A percentile compares a stretch with the other conserved stretches of the same genome.
Conservation (phyloP, 2,888 invertebrate genomes). For the Acronicta leporina region DNA sequence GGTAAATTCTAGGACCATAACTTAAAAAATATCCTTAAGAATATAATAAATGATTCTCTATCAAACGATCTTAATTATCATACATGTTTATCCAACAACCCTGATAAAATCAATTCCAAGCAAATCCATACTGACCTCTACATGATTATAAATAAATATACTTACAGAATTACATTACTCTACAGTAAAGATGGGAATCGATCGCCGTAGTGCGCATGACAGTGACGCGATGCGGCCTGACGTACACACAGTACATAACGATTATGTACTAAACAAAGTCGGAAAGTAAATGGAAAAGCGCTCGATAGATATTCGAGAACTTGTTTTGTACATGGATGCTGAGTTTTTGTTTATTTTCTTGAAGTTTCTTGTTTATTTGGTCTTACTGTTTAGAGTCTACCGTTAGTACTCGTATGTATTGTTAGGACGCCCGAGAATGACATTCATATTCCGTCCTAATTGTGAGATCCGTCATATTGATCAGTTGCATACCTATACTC, state of each 20-base stretch:
- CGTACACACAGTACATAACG: constrained; percentile 58
- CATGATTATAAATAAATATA: constrained; percentile 16
- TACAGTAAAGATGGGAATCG: constrained; percentile 61
- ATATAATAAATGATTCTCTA: too few relatives aligned
- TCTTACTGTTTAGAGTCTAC: neutral
- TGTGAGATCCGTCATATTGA: too few relatives aligned
- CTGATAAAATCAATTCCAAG: neutral
- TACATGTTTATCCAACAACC: too few relatives aligned
- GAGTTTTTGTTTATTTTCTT: neutral
- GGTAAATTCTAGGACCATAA: too few relatives aligned
- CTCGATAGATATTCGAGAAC: constrained; percentile 22
- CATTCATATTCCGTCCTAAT: too few relatives aligned
- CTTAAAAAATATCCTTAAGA: too few relatives aligned
- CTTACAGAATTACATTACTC: constrained; percentile 45
- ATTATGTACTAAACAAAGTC: constrained; percentile 38
- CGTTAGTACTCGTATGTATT: neutral
- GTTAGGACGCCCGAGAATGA: too few relatives aligned
- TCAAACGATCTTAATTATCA: too few relatives aligned
- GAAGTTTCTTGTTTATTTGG: neutral
- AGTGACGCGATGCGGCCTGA: constrained; percentile 66
- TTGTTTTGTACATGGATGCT: neutral
- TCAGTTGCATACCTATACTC: too few relatives aligned
- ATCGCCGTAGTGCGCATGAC: constrained; percentile 72
- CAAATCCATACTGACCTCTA: neutral
- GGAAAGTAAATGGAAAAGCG: constrained; percentile 9